Evolutionary conservation across 1,140 invertebrate genomes (phyloP).

Genomic region (Drosophila kikkawai): DNA sequence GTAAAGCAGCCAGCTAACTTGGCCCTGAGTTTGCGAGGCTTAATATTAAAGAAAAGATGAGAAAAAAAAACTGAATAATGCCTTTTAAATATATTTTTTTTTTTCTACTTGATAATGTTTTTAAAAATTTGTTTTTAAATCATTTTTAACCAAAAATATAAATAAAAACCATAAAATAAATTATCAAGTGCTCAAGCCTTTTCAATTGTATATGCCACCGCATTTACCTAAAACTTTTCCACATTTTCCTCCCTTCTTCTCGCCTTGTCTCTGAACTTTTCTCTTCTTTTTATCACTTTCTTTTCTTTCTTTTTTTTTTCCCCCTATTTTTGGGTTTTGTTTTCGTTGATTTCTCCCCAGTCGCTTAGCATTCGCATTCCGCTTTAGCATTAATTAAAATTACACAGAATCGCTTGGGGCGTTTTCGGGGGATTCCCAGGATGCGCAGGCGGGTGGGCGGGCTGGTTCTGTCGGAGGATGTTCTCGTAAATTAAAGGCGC

Average conservation of each 20-base stretch:
- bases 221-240: constrained; percentile 6
- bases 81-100: background rate
- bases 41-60: background rate
- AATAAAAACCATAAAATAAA: constrained; percentile 9
- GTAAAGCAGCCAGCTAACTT: constrained; percentile 23
- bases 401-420: constrained; percentile 62
- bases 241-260: background rate
- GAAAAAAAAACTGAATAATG: background rate
- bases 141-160: too few relatives aligned
- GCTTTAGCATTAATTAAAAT: constrained; percentile 80
- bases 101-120: background rate
- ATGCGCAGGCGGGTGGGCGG: background rate
- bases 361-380: constrained; percentile 70
- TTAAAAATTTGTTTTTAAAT: background rate
- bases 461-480: constrained; percentile 11
- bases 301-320: background rate
- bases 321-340: constrained; percentile 10
- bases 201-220: constrained; percentile 38
- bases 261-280: constrained; percentile 47
- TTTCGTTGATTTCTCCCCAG: constrained; percentile 30
- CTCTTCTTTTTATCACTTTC: constrained; percentile 1
- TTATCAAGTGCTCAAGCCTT: constrained; percentile 27
- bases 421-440: constrained; percentile 19
- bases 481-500: constrained; percentile 79
- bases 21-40: background rate